Evolutionary conservation across 2,797 vertebrate genomes (phyloP), one percentile per base, ranked within the genome.

Genomic region (Somateria mollissima): DNA sequence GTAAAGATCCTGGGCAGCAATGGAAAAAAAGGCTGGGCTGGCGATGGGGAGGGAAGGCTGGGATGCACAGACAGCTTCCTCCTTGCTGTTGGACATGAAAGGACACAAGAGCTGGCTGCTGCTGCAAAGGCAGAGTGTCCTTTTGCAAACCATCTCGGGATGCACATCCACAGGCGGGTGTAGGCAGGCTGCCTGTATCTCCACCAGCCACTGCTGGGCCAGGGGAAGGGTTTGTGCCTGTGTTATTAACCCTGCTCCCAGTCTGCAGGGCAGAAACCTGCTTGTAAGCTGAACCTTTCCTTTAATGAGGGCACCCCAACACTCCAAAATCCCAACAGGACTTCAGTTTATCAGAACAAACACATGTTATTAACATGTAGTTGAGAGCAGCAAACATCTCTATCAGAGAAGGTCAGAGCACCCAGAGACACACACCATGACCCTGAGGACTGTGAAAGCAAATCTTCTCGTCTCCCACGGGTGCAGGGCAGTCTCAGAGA

Each of bases 171-270:
- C 1, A 7, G 74, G 20, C 13, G 20, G 43, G 16, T 49, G 34
- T 36, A 61, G 84, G 17, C 32, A 43, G 36, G 20, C 43, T 83
- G n/a, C 41, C 61, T 73, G 32, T 20, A 37, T 28, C 16, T 41
- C 36, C 27, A 4, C 47, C 43, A 54, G 61, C 13, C 56, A 8
- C 56, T 0, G 5, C 32, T 0, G 0, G 19, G 27, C 14, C 11
- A 57, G 53, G 6, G 67, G 30, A 39, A 47, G 53, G 62, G 22
- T 41, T 64, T 71, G 30, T 71, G 53, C 43, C 28, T 41, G n/a
- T 72, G 37, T 34, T 13, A 15, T 56, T 8, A 3, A 12, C n/a
- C 22, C 36, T 8, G 11, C 4, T 73, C 34, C 45, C 51, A 56
- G 18, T 5, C 64, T 83, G 20, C 54, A 30, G 36, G 54, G 36